phyloP scores from a whole-genome alignment of 1,140 invertebrate genomes.

The Aplysia californica region DNA sequence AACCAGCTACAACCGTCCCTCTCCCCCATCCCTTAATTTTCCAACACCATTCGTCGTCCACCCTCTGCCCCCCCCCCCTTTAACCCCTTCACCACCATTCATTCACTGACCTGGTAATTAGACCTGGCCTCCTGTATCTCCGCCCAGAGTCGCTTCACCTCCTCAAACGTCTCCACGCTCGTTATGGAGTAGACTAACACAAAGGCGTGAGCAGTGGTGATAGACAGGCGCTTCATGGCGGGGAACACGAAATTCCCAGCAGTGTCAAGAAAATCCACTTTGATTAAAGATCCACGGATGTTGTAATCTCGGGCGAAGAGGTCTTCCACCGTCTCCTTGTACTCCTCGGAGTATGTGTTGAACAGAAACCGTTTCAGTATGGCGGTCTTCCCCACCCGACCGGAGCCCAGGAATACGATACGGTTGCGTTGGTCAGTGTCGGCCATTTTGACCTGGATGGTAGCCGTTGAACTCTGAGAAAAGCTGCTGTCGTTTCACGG shows the following conservation, averaged over 20 bases:
- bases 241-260: slow-evolving; percentile 72
- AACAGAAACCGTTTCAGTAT: slow-evolving; percentile 89
- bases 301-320: slow-evolving; percentile 88
- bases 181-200: slow-evolving; percentile 90
- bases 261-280: slow-evolving; percentile 89
- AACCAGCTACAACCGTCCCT: too few relatives aligned
- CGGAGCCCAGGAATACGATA: slow-evolving; percentile 85
- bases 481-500: not conserved
- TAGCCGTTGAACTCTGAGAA: not conserved
- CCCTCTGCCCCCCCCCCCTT: too few relatives aligned
- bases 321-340: slow-evolving; percentile 90
- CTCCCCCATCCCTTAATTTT: too few relatives aligned
- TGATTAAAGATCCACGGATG: slow-evolving; percentile 67
- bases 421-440: slow-evolving; percentile 78
- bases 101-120: slow-evolving; percentile 74
- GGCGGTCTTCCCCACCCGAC: slow-evolving; percentile 87
- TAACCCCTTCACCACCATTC: too few relatives aligned
- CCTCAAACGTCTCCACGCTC: slow-evolving; percentile 79
- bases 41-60: too few relatives aligned
- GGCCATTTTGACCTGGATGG: slow-evolving; percentile 24
- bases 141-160: slow-evolving; percentile 84
- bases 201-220: slow-evolving; percentile 90
- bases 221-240: slow-evolving; percentile 76
- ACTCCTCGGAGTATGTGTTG: slow-evolving; percentile 85
- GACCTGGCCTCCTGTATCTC: slow-evolving; percentile 83